Evolutionary conservation across 2,888 invertebrate species (phyloP), one percentile per base, ranked within the genome.

Genomic region (Eupithecia vulgata): DNA sequence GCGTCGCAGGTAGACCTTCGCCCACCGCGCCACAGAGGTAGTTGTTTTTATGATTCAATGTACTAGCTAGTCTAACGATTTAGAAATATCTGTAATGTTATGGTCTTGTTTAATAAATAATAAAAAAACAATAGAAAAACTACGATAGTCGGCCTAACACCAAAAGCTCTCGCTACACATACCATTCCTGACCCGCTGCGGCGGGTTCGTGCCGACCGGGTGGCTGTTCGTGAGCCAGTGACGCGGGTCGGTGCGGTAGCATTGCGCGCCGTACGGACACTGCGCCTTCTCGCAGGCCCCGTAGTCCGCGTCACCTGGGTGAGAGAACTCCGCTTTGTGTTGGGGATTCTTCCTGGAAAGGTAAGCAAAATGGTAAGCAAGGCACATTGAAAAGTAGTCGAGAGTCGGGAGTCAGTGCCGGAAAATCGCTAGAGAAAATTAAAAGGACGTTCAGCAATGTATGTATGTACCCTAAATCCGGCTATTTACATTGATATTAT

Each of bases 241-340:
- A 0, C 95, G 90, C 40, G 92, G 89, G 88, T 96, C 96, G 67
- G 87, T 91, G 57, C 95, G 92, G 79, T 94, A 94, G 85, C 96
- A 97, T 7, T 82, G 80, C 13, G 87, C 87, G 1, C 96, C 96
- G 83, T 91, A 96, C 30, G 94, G 94, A 80, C 97, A 97, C 72
- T 86, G 88, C 10, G 95, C 95, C 67, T 94, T 92, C 57, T 81
- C 82, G 6, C 93, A 92, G 0, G 73, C 15, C 68, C 92, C 93
- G 90, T 95, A 96, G 88, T 96, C 96, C 0, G 88, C 40, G 87
- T 97, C 96, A 0, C 92, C 88, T 0, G 96, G 96, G 91, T 97
- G 97, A 77, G 95, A 95, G 86, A 94, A 96, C 81, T 95, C 90
- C 21, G 85, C 83, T 78, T 92, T 94, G 85, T 97, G 97, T 6